Evolutionary conservation across 2,888 invertebrate species (phyloP), one percentile per base, ranked within the genome.

Genomic region (Pedicia rivosa): DNA sequence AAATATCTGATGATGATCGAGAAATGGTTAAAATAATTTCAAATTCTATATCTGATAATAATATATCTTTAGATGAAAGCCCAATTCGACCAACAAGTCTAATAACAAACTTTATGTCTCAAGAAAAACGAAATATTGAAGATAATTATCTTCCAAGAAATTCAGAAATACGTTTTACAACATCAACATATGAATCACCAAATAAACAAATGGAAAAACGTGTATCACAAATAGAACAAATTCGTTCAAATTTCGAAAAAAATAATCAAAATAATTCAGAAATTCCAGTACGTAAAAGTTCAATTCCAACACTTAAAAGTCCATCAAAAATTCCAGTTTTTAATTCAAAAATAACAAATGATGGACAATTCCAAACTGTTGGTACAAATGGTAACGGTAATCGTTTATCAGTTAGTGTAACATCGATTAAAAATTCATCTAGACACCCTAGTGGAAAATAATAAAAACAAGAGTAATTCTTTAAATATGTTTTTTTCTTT

Each of bases 391-490:
- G 66, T 39, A 40, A 66, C 36, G 62, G 66, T 39, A 40, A 40
- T 35, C 30, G 35, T n/a, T 35, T 37, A 9, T 38, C 36, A 20
- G 55, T 63, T n/a, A 67, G 72, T 4, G 68, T 73, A 0, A 74
- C 73, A n/a, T 72, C 73, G 1, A 74, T 74, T 32, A 66, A 72
- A 43, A 68, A 62, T 47, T 72, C 68, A 47, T 74, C 74, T 10
- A 65, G 56, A 48, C 66, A 64, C 50, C 67, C 67, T 1, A 67
- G 67, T 41, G 67, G 67, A 12, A 62, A 59, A 49, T 40, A 31
- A n/a, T n/a, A n/a, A n/a, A n/a, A n/a, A n/a, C n/a, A n/a, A n/a
- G n/a, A n/a, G n/a, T n/a, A n/a, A n/a, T n/a, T n/a, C n/a, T n/a
- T n/a, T n/a, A n/a, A n/a, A n/a, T n/a, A n/a, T n/a, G n/a, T n/a